Evolutionary conservation across 2,888 invertebrate species (phyloP), one percentile per base, ranked within the genome.

Genomic region (Artemia sinica): DNA sequence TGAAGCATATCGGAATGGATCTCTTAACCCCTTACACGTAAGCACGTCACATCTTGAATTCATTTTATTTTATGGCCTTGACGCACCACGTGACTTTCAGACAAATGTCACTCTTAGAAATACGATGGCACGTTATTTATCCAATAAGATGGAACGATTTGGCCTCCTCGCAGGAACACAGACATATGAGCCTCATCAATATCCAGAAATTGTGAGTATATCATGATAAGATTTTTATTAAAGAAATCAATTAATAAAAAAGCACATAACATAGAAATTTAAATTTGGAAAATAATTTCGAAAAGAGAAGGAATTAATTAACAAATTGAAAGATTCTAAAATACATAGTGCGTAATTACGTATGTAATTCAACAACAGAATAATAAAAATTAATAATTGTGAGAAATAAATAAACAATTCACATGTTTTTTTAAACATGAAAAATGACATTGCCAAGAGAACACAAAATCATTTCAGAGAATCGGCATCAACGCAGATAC

Each of bases 61-160:
- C 72, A 73, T 75, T 73, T 72, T 75, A 41, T 69, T 72, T 58
- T 73, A 74, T 67, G 71, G 74, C 41, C 74, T 75, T 69, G 73
- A 71, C 70, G 73, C 73, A 48, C 74, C 74, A 3, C 66, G 75
- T 67, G 74, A 73, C 71, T 74, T 73, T 65, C 69, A 69, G 12
- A 74, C 74, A 4, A 75, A 74, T 70, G 73, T 73, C 49, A 73
- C 74, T 10, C 72, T 74, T 4, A 74, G 74, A 66, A 73, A 73
- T 65, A 69, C 70, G 10, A 73, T 73, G 14, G 72, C 71, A 28
- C 74, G 73, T 48, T 75, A 73, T 66, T 72, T 75, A 28, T 63
- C 72, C 1, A 73, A 73, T 28, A 73, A 73, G 66, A 70, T 74
- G 58, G 71, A 73, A 68, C 69, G 71, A 13, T 73, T 72, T 68